Base-by-base conservation (phyloP, 1,140 invertebrate genomes). In the Ceratosolen solmsi region DNA sequence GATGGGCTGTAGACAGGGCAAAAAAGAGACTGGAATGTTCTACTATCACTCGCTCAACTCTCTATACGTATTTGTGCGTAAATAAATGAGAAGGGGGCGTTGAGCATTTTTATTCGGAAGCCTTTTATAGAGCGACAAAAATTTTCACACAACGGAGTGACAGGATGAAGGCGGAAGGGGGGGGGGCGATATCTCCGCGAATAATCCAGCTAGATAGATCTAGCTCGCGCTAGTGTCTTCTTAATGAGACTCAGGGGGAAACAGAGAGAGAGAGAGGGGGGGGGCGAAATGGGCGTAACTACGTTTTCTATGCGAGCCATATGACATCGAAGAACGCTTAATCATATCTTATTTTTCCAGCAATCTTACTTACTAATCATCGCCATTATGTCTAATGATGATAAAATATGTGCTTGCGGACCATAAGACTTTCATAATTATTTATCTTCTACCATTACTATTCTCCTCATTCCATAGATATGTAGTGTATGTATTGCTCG, bases 191-290 rank as follows among this genome's bases (percentile, higher is more conserved):
- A 63, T 49, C 25, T 27, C 30, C 51, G 9, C 33, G 51, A 73
- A 80, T 30, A 73, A 80, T 80, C 51, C 68, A n/a, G n/a, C n/a
- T n/a, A n/a, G n/a, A n/a, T n/a, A n/a, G n/a, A 80, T 79, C 51
- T 36, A n/a, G n/a, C 27, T 11, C n/a, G 7, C 15, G 22, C 17
- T 46, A 0, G 20, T 1, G 8, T 38, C 8, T 49, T 46, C 27
- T 15, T 22, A 38, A 22, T 7, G 30, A 25, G 20, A 41, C n/a
- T n/a, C n/a, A 46, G n/a, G 15, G 9, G 51, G 51, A 11, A 38
- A 41, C 33, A 41, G 51, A 68, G 56, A 72, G 22, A 27, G 68
- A 25, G 25, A 60, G 36, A 80, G 73, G 72, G 72, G 73, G 73
- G 22, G 73, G 73, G 54, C 68, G 73, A 33, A 0, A 36, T 25